Base-by-base conservation (phyloP, 2,797 vertebrate species). In the Epinephelus awoara region DNA sequence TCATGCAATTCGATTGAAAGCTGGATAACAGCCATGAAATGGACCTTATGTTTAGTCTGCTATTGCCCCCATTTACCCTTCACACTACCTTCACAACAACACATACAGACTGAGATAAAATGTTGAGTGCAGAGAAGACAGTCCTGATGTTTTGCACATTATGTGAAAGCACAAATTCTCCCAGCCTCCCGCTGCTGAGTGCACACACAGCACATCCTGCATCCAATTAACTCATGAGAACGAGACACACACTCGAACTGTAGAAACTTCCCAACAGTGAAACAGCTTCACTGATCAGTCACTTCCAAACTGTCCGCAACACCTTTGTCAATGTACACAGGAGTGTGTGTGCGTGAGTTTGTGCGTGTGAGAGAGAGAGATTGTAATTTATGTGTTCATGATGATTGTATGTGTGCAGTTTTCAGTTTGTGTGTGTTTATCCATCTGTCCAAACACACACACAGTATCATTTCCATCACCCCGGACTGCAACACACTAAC, bases 401-500 rank as follows among this genome's bases (percentile, higher is more conserved):
- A 79, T 63, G 85, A 82, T 69, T 83, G 81, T 88, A 44, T 73
- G 77, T 77, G 71, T 87, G 50, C 50, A 47, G 54, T 72, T 50
- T 74, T 46, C 17, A 27, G 63, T 79, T 34, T 40, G 40, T 42
- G 40, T 49, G 68, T 79, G 66, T 79, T 50, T 25, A 44, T 57
- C 55, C 46, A 7, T 65, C 7, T 13, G 56, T 80, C 52, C 72
- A 65, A 61, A 51, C 47, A 65, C 23, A 44, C 56, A 44, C 56
- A 63, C 55, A n/a, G 19, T n/a, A 73, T 52, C 15, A 67, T 19
- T 50, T 62, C 63, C 70, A 77, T 72, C 80, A 74, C 84, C 34
- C 67, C 71, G 15, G 82, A 88, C 75, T 85, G 80, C 84, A 85
- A 91, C 89, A 92, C 84, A 75, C 80, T 64, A 80, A 85, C 72